A percentile compares a stretch with the other conserved stretches of the same genome.
Conservation (phyloP, 1,140 invertebrate genomes). For the Dendrolimus punctatus region DNA sequence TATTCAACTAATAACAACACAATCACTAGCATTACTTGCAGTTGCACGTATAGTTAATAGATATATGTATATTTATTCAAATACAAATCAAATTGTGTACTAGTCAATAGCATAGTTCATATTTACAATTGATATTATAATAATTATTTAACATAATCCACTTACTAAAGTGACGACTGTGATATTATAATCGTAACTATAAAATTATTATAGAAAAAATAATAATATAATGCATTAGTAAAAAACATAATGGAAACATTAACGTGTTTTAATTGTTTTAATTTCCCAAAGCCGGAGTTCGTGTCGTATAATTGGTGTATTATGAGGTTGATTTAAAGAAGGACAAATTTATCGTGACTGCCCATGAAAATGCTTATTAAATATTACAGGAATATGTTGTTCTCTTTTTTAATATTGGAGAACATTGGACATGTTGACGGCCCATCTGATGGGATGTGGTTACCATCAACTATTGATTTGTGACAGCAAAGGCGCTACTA, state of each 20-base stretch:
- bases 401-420: too few relatives aligned
- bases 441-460: too few relatives aligned
- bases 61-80: neutral
- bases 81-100: slow-evolving; percentile 3
- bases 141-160: slow-evolving; percentile 32
- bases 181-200: slow-evolving; percentile 59
- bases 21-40: too few relatives aligned
- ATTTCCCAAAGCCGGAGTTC: neutral
- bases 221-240: slow-evolving; percentile 44
- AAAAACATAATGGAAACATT: slow-evolving; percentile 18
- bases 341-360: too few relatives aligned
- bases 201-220: slow-evolving; percentile 45
- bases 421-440: too few relatives aligned
- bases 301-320: neutral
- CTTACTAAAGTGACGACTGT: slow-evolving; percentile 68
- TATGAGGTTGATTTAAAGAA: neutral
- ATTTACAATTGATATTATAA: slow-evolving; percentile 2
- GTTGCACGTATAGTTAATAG: too few relatives aligned
- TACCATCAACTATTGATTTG: too few relatives aligned
- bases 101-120: slow-evolving; percentile 15
- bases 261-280: neutral
- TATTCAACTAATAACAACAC: too few relatives aligned
- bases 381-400: too few relatives aligned
- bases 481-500: too few relatives aligned
- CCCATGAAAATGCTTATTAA: too few relatives aligned